Conservation (phyloP, 1,140 invertebrate species). For the Tachypleus tridentatus region DNA sequence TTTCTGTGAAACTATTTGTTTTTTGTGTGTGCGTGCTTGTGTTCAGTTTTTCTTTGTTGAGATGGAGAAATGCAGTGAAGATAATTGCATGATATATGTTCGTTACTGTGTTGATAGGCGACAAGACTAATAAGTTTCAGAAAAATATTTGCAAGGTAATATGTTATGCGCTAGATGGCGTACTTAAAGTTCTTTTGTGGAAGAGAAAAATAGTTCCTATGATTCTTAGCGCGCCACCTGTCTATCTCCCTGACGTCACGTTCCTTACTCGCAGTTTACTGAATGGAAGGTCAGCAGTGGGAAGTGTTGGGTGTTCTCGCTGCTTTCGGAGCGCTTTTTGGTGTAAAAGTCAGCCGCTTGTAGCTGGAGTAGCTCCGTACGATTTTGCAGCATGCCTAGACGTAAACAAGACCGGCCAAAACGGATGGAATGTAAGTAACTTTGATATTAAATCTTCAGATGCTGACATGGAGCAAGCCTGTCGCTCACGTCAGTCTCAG, state of each 20-base stretch:
- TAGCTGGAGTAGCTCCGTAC: slow-evolving; percentile 19
- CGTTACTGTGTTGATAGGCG: too few species aligned
- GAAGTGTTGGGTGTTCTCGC: slow-evolving; percentile 19
- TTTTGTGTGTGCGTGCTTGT: too few species aligned
- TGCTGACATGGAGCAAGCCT: too few species aligned
- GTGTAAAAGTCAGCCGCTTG: slow-evolving; percentile 20
- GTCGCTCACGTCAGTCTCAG: too few species aligned
- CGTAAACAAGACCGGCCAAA: slow-evolving; percentile 49
- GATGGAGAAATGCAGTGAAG: too few species aligned
- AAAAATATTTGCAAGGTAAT: too few species aligned
- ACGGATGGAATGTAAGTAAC: slow-evolving; percentile 49
- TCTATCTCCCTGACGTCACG: slow-evolving; percentile 20
- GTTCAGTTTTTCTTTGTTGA: too few species aligned
- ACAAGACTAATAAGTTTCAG: too few species aligned
- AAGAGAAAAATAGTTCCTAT: not conserved
- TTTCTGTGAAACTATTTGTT: too few species aligned
- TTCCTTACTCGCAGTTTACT: slow-evolving; percentile 17
- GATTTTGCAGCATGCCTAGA: slow-evolving; percentile 40
- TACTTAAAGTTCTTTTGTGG: too few species aligned
- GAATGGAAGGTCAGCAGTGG: slow-evolving; percentile 24
- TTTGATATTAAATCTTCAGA: not conserved
- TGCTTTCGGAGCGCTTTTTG: slow-evolving; percentile 20
- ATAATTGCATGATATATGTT: too few species aligned
- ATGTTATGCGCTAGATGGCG: too few species aligned
- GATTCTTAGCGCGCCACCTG: slow-evolving; percentile 6